Conservation (phyloP, 2,113 vertebrate genomes). For the Triplophysa dalaica region DNA sequence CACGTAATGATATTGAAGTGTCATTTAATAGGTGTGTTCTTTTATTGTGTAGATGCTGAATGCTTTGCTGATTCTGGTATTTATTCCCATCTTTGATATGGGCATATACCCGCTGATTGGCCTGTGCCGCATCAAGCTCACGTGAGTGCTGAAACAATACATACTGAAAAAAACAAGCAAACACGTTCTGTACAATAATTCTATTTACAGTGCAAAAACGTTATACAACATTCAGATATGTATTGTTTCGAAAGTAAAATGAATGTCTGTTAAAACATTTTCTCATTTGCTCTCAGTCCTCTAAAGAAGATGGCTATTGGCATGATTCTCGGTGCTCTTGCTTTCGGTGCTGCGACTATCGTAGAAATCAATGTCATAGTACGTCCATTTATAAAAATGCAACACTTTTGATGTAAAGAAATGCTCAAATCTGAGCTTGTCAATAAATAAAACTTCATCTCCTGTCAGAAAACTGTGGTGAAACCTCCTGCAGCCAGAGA, state of each 20-base stretch:
- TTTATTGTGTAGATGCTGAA: slow-evolving; percentile 83
- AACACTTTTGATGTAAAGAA: neutral
- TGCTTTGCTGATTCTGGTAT: slow-evolving; percentile 90
- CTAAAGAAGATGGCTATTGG: slow-evolving; percentile 89
- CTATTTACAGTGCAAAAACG: too few species aligned
- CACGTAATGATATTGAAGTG: slow-evolving; percentile 28
- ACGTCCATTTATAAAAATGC: slow-evolving; percentile 55
- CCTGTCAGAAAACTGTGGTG: slow-evolving; percentile 80
- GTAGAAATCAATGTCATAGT: slow-evolving; percentile 90
- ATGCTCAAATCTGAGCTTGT: neutral
- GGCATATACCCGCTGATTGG: slow-evolving; percentile 85
- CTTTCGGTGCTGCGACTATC: slow-evolving; percentile 84
- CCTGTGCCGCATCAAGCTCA: slow-evolving; percentile 85
- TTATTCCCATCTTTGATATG: slow-evolving; percentile 93
- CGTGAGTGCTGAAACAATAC: slow-evolving; percentile 78
- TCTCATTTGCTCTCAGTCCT: slow-evolving; percentile 75
- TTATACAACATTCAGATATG: too few species aligned
- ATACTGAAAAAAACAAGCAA: neutral
- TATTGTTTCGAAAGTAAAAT: neutral
- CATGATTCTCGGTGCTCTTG: slow-evolving; percentile 89
- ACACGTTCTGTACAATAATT: too few species aligned
- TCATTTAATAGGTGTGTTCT: slow-evolving; percentile 22
- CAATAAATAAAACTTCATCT: neutral
- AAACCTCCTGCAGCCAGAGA: slow-evolving; percentile 68
- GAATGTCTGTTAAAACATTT: neutral